Conservation (phyloP, 2,888 invertebrate genomes). For the Xanthia togata region DNA sequence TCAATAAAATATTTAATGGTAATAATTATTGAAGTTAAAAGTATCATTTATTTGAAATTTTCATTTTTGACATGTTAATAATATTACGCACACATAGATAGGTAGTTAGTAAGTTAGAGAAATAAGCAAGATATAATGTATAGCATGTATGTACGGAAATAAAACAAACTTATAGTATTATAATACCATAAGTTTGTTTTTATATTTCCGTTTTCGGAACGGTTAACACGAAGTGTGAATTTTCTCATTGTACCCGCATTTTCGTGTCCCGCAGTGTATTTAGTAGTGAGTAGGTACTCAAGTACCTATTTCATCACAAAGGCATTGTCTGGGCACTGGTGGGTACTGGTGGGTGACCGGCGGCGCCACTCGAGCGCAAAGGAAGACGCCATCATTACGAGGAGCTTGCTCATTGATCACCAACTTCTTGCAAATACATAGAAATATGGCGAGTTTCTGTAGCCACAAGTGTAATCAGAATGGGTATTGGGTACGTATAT, state of each 20-base stretch:
- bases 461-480: not conserved
- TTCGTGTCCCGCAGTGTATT: slow-evolving; percentile 8
- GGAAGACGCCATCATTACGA: slow-evolving; percentile 20
- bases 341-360: slow-evolving; percentile 2
- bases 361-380: slow-evolving; percentile 2
- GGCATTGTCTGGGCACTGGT: slow-evolving; percentile 22
- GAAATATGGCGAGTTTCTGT: not conserved
- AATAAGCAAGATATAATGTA: not conserved
- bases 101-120: not conserved
- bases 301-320: slow-evolving; percentile 36
- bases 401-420: slow-evolving; percentile 48
- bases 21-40: not conserved
- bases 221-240: too few species aligned
- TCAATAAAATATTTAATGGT: not conserved
- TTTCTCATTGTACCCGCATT: not conserved
- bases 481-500: too few species aligned
- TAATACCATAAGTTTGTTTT: not conserved
- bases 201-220: too few species aligned
- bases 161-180: too few species aligned
- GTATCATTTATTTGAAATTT: not conserved
- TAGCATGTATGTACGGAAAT: too few species aligned
- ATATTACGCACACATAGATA: too few species aligned
- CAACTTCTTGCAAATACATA: not conserved
- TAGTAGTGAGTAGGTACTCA: slow-evolving; percentile 3
- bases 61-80: not conserved